Base-by-base conservation (phyloP, 2,113 vertebrate species). In the Argyrosomus japonicus region DNA sequence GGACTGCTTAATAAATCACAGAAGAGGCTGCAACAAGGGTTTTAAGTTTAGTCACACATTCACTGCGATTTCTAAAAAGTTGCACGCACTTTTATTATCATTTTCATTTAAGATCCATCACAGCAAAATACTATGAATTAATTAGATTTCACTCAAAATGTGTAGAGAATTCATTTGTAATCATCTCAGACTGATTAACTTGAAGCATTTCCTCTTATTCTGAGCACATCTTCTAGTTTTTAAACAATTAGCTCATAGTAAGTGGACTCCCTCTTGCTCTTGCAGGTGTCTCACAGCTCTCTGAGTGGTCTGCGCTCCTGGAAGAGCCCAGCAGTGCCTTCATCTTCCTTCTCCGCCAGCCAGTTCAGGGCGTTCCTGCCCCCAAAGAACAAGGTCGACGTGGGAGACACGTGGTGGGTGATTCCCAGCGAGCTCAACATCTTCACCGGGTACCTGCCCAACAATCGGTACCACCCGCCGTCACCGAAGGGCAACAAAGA, bases 401-500 rank as follows among this genome's bases (percentile, higher is more conserved):
- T 97, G 10, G 97, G 97, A 0, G 96, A 97, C 78, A 95, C 96
- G 0, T 99, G 98, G 98, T 99, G 98, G 98, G 93, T 99, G 87
- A 95, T 99, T 79, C 97, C 98, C 10, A 97, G 97, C 0, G 98
- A 99, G 76, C 87, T 99, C 81, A 99, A 96, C 82, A 96, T 99
- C 94, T 98, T 99, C 92, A 98, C 97, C 0, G 97, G 98, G 3
- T 99, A 99, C 75, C 92, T 99, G 86, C 96, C 98, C 82, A 99
- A 99, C 93, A 99, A 98, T 84, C 96, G 98, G 21, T 98, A 98
- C 92, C 97, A 99, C 82, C 97, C 98, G 47, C 98, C 98, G 0
- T 77, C 95, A 2, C 97, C 97, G 13, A 97, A 95, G 70, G 98
- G 98, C 86, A 99, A 97, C 86, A 99, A 97, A 96, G 98, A 99